These are phyloP conservation scores for Acromyrmex heyeri DNA, from an alignment of 1,140 invertebrate genomes.

Conservation along the genomic window DNA sequence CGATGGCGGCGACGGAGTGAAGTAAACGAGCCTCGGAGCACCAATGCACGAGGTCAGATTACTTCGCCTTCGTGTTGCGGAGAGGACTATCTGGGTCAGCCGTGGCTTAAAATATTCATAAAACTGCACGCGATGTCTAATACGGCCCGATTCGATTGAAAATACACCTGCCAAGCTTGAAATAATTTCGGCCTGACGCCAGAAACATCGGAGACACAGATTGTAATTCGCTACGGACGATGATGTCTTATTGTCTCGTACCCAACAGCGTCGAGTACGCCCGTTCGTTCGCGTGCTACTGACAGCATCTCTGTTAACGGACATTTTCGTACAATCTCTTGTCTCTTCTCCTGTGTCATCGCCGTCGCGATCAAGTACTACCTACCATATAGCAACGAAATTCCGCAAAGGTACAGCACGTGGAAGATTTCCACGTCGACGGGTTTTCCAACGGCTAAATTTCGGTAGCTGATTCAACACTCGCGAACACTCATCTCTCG, in stretches of 20 bases:
- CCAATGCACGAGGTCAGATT: constrained; percentile 60
- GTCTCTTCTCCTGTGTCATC: constrained; percentile 37
- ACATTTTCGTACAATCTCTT: constrained; percentile 35
- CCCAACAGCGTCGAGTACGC: constrained; percentile 2
- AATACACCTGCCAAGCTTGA: constrained; percentile 77
- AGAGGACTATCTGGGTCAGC: constrained; percentile 84
- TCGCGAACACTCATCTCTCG: constrained; percentile 5
- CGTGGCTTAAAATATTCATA: constrained; percentile 84
- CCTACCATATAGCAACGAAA: constrained; percentile 29
- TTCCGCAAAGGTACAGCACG: background rate
- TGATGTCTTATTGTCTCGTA: constrained; percentile 53
- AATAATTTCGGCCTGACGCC: constrained; percentile 69
- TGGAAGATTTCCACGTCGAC: background rate
- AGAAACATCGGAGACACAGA: background rate
- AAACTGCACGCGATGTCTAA: constrained; percentile 83
- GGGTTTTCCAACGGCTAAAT: constrained; percentile 39
- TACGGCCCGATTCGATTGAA: constrained; percentile 81
- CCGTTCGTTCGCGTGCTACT: constrained; percentile 26
- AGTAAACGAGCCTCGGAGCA: constrained; percentile 60
- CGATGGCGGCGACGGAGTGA: background rate
- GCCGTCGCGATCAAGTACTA: constrained; percentile 6
- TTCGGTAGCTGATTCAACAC: constrained; percentile 45
- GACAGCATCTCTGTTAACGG: constrained; percentile 65
- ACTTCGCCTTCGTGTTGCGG: constrained; percentile 76
- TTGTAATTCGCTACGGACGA: constrained; percentile 44